A percentile compares a stretch with the other conserved stretches of the same genome.
These are phyloP conservation scores for Hexactinellida sp. DNA, from an alignment of 37 sponge, comb jelly and placozoan genomes.

Conservation along the genomic window DNA sequence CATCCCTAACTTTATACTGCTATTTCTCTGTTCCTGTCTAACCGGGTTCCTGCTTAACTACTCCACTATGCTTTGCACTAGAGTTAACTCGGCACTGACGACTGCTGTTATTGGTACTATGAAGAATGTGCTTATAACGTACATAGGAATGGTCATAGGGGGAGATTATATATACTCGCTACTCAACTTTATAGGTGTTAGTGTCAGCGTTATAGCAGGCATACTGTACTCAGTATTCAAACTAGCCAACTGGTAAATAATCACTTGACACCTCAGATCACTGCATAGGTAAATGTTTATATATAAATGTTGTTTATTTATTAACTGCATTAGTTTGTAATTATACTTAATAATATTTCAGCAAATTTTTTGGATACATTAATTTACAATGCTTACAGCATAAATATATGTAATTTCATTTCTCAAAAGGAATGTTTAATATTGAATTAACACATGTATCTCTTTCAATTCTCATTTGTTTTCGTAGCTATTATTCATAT, in stretches of 20 bases:
- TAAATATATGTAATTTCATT: too few relatives aligned
- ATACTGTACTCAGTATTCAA: neutral
- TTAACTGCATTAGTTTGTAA: too few relatives aligned
- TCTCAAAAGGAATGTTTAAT: too few relatives aligned
- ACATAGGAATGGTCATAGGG: constrained; percentile 60
- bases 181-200: constrained; percentile 64
- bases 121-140: constrained; percentile 71
- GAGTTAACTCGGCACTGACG: constrained; percentile 70
- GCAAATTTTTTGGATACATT: too few relatives aligned
- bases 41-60: constrained; percentile 81
- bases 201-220: constrained; percentile 30
- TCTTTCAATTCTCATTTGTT: too few relatives aligned
- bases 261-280: neutral
- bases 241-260: neutral
- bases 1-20: constrained; percentile 28
- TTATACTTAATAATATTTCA: too few relatives aligned
- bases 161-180: constrained; percentile 62
- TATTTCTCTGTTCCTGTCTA: constrained; percentile 46
- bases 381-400: too few relatives aligned
- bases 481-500: too few relatives aligned
- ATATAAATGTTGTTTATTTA: too few relatives aligned
- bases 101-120: constrained; percentile 64
- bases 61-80: constrained; percentile 56
- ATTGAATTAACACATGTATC: too few relatives aligned
- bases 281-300: neutral